phyloP scores from a whole-genome alignment of 2,113 vertebrate genomes.

The Pleuronectes platessa region DNA sequence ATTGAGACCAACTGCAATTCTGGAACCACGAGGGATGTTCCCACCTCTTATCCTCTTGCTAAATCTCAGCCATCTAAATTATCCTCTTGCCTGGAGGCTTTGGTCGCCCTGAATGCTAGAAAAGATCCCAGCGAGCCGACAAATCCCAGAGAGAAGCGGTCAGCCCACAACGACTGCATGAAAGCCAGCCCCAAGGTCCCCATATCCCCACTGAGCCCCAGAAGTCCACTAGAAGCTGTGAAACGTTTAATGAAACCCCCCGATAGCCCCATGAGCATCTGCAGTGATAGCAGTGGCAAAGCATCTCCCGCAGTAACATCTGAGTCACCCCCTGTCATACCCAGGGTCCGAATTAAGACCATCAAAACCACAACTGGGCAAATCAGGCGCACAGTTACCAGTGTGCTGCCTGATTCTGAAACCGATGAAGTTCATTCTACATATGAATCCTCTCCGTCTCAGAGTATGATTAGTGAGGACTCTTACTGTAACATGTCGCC shows the following conservation, averaged over 20 bases:
- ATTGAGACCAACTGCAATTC: conserved; percentile 77
- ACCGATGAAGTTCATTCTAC: conserved; percentile 88
- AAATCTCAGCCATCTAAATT: conserved; percentile 90
- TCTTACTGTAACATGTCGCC: conserved; percentile 72
- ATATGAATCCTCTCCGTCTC: conserved; percentile 85
- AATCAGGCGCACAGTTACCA: conserved; percentile 94
- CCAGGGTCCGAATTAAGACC: conserved; percentile 96
- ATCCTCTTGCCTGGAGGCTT: conserved; percentile 91
- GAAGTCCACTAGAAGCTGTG: conserved; percentile 90
- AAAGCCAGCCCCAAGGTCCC: conserved; percentile 90
- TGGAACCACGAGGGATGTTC: conserved; percentile 54
- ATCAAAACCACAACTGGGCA: conserved; percentile 96
- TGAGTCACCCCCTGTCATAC: conserved; percentile 92
- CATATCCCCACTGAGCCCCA: conserved; percentile 92
- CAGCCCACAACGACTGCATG: conserved; percentile 78
- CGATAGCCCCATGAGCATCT: conserved; percentile 92
- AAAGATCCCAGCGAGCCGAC: conserved; percentile 84
- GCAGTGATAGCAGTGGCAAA: conserved; percentile 92
- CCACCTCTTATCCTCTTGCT: conserved; percentile 78
- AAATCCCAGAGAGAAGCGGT: conserved; percentile 79
- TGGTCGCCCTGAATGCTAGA: conserved; percentile 92
- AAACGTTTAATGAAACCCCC: conserved; percentile 88
- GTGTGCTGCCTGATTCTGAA: conserved; percentile 91
- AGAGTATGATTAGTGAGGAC: conserved; percentile 85
- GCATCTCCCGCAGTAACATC: conserved; percentile 89